A percentile compares a stretch with the other conserved stretches of the same genome.
These are phyloP conservation scores for Hydrotaea cyrtoneurina DNA, from an alignment of 2,888 invertebrate species.

Conservation along the genomic window DNA sequence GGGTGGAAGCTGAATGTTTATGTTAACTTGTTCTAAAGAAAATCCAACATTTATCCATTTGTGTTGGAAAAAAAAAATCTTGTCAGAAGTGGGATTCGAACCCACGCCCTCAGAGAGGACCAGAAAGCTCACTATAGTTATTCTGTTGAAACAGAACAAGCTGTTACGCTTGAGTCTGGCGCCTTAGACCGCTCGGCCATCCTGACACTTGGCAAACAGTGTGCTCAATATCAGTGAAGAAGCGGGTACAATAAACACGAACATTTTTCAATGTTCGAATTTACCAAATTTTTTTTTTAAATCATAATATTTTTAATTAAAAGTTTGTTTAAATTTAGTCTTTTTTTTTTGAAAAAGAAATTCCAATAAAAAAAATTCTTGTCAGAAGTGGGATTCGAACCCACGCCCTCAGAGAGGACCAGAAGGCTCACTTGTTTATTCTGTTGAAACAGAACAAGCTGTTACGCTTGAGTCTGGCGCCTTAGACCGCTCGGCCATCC, in stretches of 20 bases:
- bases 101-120: slow-evolving; percentile 80
- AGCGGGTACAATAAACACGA: too few species aligned
- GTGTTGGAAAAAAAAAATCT: slow-evolving; percentile 61
- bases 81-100: slow-evolving; percentile 80
- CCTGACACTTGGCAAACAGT: slow-evolving; percentile 65
- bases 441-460: slow-evolving; percentile 39
- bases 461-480: slow-evolving; percentile 69
- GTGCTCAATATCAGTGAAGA: not conserved
- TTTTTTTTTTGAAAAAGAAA: too few species aligned
- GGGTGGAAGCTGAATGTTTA: too few species aligned
- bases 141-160: slow-evolving; percentile 66
- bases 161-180: slow-evolving; percentile 74
- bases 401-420: slow-evolving; percentile 80
- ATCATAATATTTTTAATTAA: too few species aligned
- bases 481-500: slow-evolving; percentile 71
- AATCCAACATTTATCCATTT: too few species aligned
- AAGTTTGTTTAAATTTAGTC: too few species aligned
- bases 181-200: slow-evolving; percentile 75
- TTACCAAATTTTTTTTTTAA: too few species aligned
- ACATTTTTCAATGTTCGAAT: too few species aligned
- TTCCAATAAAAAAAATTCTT: slow-evolving; percentile 67
- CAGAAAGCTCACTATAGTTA: slow-evolving; percentile 75
- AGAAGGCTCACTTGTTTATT: slow-evolving; percentile 73
- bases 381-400: slow-evolving; percentile 79
- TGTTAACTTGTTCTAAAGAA: too few species aligned